These are phyloP conservation scores for Myotis daubentonii DNA, from an alignment of 2,797 vertebrate species.

Conservation along the genomic window DNA sequence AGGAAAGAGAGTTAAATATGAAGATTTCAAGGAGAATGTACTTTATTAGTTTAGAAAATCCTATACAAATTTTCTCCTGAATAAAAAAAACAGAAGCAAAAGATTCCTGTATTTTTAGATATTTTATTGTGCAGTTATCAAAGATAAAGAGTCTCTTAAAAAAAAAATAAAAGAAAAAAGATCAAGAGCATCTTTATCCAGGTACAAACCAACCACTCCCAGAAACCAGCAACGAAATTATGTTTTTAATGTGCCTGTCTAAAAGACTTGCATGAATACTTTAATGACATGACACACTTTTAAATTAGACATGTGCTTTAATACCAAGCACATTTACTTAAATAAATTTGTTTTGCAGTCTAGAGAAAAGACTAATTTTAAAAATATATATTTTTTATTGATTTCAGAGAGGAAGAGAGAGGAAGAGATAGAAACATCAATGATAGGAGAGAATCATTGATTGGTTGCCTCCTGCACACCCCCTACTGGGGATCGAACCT, in stretches of 20 bases:
- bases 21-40: conserved; percentile 5
- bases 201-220: conserved; percentile 9
- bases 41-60: conserved; percentile 39
- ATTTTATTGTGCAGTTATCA: neutral
- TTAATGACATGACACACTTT: neutral
- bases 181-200: neutral
- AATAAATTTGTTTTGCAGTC: neutral
- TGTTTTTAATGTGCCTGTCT: neutral
- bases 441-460: no score
- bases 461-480: no score
- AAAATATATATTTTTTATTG: neutral
- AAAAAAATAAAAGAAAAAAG: conserved; percentile 20
- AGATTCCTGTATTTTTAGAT: neutral
- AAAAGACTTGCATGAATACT: neutral
- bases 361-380: conserved; percentile 22
- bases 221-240: conserved; percentile 24
- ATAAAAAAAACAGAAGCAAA: conserved; percentile 53
- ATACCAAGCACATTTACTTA: conserved; percentile 13
- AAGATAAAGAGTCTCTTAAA: conserved; percentile 6
- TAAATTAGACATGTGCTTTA: neutral
- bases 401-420: no score
- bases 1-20: neutral
- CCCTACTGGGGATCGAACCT: no score
- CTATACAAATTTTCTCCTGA: neutral
- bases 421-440: no score